Percentiles rank a stretch among this genome's conserved stretches.
Evolutionary conservation across 2,113 vertebrate species (phyloP).

Genomic region (Elephas maximus): DNA sequence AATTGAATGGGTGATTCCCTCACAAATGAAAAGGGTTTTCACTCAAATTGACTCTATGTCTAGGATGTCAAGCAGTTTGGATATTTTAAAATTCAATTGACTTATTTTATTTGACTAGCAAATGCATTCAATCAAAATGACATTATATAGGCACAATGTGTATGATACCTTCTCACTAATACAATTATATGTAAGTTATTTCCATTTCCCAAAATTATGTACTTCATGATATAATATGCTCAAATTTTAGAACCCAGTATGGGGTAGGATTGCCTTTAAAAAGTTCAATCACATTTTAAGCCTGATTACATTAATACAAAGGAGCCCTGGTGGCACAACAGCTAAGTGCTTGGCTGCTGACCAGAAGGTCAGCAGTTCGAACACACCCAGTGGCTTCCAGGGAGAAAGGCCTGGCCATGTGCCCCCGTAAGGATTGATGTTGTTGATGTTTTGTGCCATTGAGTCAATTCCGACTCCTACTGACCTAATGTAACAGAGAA

Average conservation of each 20-base stretch:
- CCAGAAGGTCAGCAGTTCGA: too few relatives aligned
- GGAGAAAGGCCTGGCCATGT: too few relatives aligned
- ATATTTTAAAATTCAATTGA: constrained; percentile 4
- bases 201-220: constrained; percentile 17
- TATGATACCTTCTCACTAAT: background rate
- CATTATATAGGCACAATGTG: background rate
- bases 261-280: background rate
- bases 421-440: background rate
- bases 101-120: constrained; percentile 69
- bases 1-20: background rate
- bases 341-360: too few relatives aligned
- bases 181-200: constrained; percentile 11
- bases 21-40: constrained; percentile 5
- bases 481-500: background rate
- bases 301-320: background rate
- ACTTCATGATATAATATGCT: background rate
- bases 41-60: background rate
- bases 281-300: background rate
- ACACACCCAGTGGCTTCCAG: background rate
- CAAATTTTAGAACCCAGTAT: background rate
- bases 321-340: too few relatives aligned
- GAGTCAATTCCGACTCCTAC: background rate
- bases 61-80: background rate
- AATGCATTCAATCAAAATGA: background rate
- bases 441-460: background rate